phyloP scores from a whole-genome alignment of 2,888 invertebrate species.

The Lasioglossum lativentre region DNA sequence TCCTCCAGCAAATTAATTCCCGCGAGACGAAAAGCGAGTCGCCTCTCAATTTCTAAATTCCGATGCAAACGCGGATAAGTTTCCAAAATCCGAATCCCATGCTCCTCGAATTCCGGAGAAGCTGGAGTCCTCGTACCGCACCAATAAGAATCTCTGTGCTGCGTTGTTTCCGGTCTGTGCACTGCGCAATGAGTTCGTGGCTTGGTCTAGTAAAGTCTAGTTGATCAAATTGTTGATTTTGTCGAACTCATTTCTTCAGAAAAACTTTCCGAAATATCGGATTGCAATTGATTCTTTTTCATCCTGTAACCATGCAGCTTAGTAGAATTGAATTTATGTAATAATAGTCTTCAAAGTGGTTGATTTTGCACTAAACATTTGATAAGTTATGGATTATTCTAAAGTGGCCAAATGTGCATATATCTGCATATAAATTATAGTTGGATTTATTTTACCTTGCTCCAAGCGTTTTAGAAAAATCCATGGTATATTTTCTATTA shows the following conservation, averaged over 20 bases:
- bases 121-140: background rate
- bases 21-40: constrained; percentile 8
- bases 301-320: background rate
- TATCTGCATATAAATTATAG: background rate
- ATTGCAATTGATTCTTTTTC: background rate
- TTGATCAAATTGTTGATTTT: background rate
- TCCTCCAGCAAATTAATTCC: background rate
- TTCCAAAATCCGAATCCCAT: constrained; percentile 6
- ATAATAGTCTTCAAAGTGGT: background rate
- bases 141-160: background rate
- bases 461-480: background rate
- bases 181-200: background rate
- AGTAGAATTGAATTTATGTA: background rate
- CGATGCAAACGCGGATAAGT: constrained; percentile 13
- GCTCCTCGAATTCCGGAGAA: background rate
- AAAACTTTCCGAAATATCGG: background rate
- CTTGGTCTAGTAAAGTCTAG: too few species aligned
- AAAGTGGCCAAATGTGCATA: background rate
- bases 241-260: background rate
- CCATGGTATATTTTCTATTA: background rate
- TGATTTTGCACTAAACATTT: background rate
- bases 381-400: background rate
- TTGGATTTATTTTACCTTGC: background rate
- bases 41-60: constrained; percentile 13
- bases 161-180: background rate